Evolutionary conservation across 2,888 invertebrate genomes (phyloP), one percentile per base, ranked within the genome.

Genomic region (Myopa testacea): DNA sequence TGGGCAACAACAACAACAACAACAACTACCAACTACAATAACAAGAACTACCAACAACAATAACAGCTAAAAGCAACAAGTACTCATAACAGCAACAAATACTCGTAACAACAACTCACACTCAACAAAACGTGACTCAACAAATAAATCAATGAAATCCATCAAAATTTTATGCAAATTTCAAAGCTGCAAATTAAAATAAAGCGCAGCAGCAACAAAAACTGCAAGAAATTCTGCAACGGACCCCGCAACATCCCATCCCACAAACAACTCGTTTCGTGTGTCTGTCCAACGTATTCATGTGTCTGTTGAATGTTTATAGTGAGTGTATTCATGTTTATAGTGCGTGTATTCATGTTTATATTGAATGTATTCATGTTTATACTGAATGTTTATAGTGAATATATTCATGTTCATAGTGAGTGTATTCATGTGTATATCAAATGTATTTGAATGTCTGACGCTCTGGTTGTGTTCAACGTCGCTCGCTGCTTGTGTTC

Each of bases 141-240:
- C 14, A 37, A 58, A 55, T 6, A 71, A 55, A 26, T 52, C 45
- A 19, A 8, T 10, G 50, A 37, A 71, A 71, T 58, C 55, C 38
- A 58, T 71, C 38, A 58, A 58, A 68, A 58, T 14, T 69, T 50
- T 45, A 69, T 55, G 71, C 38, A 71, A 71, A 71, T 58, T 16
- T 7, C 16, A 34, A 63, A 40, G 50, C 16, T 45, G 38, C 58
- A 68, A 16, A 55, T n/a, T 12, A 55, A 55, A 55, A 6, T 16
- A 55, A 14, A 12, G 8, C 45, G 10, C 45, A 6, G 10, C 45
- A 45, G 10, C 10, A 10, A 45, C 45, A 8, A 45, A 45, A 45
- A 45, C 10, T 45, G 7, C 26, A 26, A 1, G 2, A 26, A 26
- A 26, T 2, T 26, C 26, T 26, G 26, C 26, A 26, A 2, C 26